Evolutionary conservation across 1,140 invertebrate genomes (phyloP), one percentile per base, ranked within the genome.

Genomic region (Lepidostoma basale): DNA sequence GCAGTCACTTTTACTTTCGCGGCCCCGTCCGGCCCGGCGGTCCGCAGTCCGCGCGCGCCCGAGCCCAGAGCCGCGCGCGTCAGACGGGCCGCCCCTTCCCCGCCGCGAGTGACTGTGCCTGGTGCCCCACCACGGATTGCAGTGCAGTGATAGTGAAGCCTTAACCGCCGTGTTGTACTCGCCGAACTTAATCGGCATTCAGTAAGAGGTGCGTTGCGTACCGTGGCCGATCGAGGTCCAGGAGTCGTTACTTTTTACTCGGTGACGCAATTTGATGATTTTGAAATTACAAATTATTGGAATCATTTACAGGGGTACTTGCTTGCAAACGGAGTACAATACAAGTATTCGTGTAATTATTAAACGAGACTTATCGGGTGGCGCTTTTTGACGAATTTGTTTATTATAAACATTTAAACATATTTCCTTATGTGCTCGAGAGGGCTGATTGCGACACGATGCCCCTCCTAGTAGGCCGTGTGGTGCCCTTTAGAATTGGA

Each of bases 1-100:
- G 74, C 77, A 78, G 75, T 81, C 76, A 81, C 80, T 82, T 82
- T 82, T 81, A 81, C 79, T 83, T 82, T 82, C 80, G 75, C 78
- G 76, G 77, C 52, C 76, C 79, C 79, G 78, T 77, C 77, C 47
- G 44, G 67, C 79, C 75, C 70, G 62, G 73, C 58, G 36, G 64
- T 72, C 70, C 44, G 68, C 62, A 54, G 62, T 52, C 39, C 66
- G 73, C 67, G 70, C 66, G 66, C 64, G 62, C 63, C 62, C 67
- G 67, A 62, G 62, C 62, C 62, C 59, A 63, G 71, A 59, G 62
- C 60, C 68, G 68, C 59, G 67, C 71, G 63, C 64, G 44, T 52
- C 68, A 39, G 58, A 52, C 23, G 56, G 26, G 47, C 23, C 47
- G 58, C 36, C 60, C 54, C 36, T 33, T 25, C 25, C 22, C 49